Evolutionary conservation across 2,888 invertebrate species (phyloP).

Genomic region (Microctonus brassicae): DNA sequence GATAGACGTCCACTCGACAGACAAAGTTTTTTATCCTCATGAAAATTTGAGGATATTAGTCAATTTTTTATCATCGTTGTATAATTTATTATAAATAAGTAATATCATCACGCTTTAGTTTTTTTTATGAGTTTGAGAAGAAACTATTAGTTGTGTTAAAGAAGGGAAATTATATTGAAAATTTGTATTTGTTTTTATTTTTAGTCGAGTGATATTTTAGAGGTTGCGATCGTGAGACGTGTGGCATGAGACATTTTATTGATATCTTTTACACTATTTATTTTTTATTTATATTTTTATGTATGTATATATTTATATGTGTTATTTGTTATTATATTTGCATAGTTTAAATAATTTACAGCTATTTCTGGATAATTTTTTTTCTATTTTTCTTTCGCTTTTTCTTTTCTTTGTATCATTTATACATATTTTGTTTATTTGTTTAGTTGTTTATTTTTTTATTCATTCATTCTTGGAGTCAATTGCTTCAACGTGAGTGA

Average conservation of each 20-base stretch:
- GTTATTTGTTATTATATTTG: constrained; percentile 10
- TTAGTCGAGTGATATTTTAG: not conserved
- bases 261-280: not conserved
- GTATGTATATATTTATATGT: not conserved
- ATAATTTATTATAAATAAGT: not conserved
- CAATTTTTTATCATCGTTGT: not conserved
- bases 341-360: constrained; percentile 1
- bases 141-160: not conserved
- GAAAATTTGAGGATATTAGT: constrained; percentile 36
- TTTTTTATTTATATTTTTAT: not conserved
- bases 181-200: not conserved
- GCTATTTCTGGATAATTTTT: constrained; percentile 14
- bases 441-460: no score
- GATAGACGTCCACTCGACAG: constrained; percentile 36
- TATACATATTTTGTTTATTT: not conserved
- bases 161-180: not conserved
- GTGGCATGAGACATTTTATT: not conserved
- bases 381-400: not conserved
- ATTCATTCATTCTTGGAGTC: constrained; percentile 2
- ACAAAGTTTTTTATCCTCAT: constrained; percentile 19
- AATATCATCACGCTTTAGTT: not conserved
- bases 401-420: not conserved
- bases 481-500: constrained; percentile 5
- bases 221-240: not conserved
- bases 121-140: not conserved